Evolutionary conservation across 2,888 invertebrate species (phyloP).

Genomic region (Cantharis rustica): DNA sequence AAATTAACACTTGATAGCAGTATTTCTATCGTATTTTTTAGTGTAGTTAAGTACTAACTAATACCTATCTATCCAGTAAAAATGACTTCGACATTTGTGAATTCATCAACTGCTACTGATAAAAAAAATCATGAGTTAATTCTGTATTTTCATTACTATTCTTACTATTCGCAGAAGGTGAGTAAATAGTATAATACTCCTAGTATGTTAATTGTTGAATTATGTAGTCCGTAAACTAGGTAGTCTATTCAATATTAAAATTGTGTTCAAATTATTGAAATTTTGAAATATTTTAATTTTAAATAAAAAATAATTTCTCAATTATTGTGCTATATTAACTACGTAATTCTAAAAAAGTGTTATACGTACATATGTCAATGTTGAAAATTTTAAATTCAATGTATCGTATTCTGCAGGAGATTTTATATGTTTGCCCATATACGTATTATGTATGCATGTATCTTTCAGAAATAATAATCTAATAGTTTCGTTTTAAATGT

Average conservation of each 20-base stretch:
- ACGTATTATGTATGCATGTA: too few relatives aligned
- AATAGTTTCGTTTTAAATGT: too few relatives aligned
- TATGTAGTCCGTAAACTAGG: too few relatives aligned
- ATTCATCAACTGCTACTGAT: conserved; percentile 20
- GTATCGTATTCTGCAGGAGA: too few relatives aligned
- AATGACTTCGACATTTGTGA: neutral
- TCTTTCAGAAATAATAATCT: too few relatives aligned
- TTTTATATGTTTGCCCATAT: too few relatives aligned
- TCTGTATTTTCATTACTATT: conserved; percentile 73
- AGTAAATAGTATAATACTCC: conserved; percentile 16
- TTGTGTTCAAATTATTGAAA: neutral
- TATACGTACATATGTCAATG: too few relatives aligned
- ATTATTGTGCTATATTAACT: too few relatives aligned
- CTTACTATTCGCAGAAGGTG: conserved; percentile 79
- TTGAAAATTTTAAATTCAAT: too few relatives aligned
- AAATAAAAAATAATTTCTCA: neutral
- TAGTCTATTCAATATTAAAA: too few relatives aligned
- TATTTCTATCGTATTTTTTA: neutral
- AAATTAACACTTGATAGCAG: neutral
- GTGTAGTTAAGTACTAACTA: neutral
- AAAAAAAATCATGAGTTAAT: conserved; percentile 55
- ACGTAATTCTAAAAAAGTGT: too few relatives aligned
- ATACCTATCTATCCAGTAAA: neutral
- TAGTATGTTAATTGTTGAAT: too few relatives aligned
- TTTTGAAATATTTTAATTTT: neutral